Base-by-base conservation (phyloP, 2,888 invertebrate genomes). In the Rotaria sp. region DNA sequence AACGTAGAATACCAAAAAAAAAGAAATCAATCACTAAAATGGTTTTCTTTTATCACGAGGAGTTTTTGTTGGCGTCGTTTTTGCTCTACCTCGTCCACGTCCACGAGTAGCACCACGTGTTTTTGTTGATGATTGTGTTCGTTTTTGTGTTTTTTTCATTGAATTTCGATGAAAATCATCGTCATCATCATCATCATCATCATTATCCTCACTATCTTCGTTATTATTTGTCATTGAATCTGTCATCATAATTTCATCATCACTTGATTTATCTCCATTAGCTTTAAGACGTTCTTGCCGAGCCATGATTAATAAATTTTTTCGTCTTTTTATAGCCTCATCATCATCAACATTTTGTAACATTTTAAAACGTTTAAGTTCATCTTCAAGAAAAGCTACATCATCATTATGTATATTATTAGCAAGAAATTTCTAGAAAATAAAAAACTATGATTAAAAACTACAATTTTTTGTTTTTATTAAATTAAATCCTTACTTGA, bases 151-250 rank as follows among this genome's bases (percentile, higher is more conserved):
- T 18, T 21, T 5, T 52, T 74, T 75, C 45, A 52, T 86, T 2
- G 84, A 48, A 18, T 26, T 80, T 84, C 30, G 35, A 48, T 84
- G 75, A 59, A 86, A 85, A n/a, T 55, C 55, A 84, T 86, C 80
- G 41, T 84, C 75, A 52, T 67, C 50, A 55, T 86, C 86, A 41
- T 84, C 35, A 15, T 84, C 84, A 35, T 30, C n/a, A 59, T n/a
- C 13, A n/a, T 59, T n/a, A 30, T 67, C 35, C 18, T 67, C 35
- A 67, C 67, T 67, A 35, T 67, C 21, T 8, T 67, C 15, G 38
- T 67, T 38, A 21, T 35, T 67, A 8, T 8, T 67, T 35, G 35
- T 8, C 5, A 7, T 67, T 5, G 67, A 18, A 38, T 21, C 7
- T 35, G 67, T 67, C 1, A 67, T 21, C 67, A 67, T 67, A 2